A percentile compares a stretch with the other conserved stretches of the same genome.
Conservation (phyloP, 2,113 vertebrate species). For the Aythya baeri region DNA sequence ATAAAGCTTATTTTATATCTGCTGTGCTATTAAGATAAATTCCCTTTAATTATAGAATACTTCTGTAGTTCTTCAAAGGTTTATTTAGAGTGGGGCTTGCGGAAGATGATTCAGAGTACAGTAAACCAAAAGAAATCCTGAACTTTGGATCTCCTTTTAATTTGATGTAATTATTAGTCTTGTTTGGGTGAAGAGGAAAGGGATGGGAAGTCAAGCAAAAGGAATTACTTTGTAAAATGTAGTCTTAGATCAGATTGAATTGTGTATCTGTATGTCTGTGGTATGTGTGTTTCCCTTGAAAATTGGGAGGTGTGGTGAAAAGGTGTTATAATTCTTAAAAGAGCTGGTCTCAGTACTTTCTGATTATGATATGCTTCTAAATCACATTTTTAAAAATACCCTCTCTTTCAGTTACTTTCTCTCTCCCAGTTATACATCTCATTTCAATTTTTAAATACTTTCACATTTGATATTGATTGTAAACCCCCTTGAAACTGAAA, state of each 20-base stretch:
- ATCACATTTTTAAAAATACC: background rate
- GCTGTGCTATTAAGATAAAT: conserved; percentile 61
- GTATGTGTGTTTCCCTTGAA: conserved; percentile 74
- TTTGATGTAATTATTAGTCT: conserved; percentile 54
- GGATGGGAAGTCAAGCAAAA: conserved; percentile 65
- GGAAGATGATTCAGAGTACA: conserved; percentile 31
- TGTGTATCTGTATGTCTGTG: conserved; percentile 77
- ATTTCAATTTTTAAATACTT: conserved; percentile 57
- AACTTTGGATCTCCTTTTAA: conserved; percentile 40
- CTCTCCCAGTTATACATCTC: conserved; percentile 62
- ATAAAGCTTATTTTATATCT: conserved; percentile 72
- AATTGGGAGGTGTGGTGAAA: conserved; percentile 75
- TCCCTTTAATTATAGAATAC: conserved; percentile 63
- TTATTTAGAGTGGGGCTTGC: conserved; percentile 61
- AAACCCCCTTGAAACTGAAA: conserved; percentile 69
- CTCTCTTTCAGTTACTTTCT: conserved; percentile 56
- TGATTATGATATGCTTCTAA: conserved; percentile 71
- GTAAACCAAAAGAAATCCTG: conserved; percentile 63
- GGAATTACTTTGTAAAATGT: conserved; percentile 76
- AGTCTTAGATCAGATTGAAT: conserved; percentile 77
- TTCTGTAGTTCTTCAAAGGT: conserved; percentile 59
- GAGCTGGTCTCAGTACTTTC: conserved; percentile 84
- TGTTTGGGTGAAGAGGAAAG: conserved; percentile 49
- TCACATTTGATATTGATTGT: conserved; percentile 57
- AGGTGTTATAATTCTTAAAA: conserved; percentile 80